Percentiles rank a stretch among this genome's conserved stretches.
Evolutionary conservation across 2,113 vertebrate species (phyloP).

Genomic region (Microtus ochrogaster): DNA sequence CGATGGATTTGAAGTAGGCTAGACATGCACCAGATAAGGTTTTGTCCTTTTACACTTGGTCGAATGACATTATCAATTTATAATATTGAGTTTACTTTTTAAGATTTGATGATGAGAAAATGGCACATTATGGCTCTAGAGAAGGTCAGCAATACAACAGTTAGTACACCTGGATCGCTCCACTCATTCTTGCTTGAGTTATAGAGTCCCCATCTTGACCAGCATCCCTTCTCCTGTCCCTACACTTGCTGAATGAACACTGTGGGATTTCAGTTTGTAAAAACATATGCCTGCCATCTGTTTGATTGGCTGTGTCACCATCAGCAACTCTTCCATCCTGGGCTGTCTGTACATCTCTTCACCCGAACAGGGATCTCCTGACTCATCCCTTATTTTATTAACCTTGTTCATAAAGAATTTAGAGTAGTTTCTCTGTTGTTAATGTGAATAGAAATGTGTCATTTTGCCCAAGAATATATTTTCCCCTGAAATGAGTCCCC

Average conservation of each 20-base stretch:
- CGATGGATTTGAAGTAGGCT: neutral
- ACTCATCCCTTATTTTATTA: slow-evolving; percentile 11
- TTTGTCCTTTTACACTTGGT: neutral
- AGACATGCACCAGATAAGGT: neutral
- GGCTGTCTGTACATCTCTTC: neutral
- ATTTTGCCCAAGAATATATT: neutral
- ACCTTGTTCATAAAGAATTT: neutral
- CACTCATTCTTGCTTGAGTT: neutral
- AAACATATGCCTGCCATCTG: neutral
- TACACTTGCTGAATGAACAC: neutral
- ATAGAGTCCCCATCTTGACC: neutral
- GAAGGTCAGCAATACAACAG: neutral
- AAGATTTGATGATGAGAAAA: neutral
- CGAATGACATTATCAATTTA: neutral
- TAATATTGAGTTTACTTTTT: neutral
- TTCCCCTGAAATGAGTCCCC: neutral
- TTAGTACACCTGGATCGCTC: neutral
- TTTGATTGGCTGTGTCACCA: neutral
- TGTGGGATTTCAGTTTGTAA: neutral
- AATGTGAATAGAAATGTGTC: neutral
- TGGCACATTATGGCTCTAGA: neutral
- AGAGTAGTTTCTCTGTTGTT: neutral
- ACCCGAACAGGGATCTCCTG: neutral
- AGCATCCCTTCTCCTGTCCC: neutral
- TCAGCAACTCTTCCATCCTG: neutral